A percentile compares a stretch with the other conserved stretches of the same genome.
These are phyloP conservation scores for Physeter macrocephalus DNA, from an alignment of 2,113 vertebrate species.

Conservation along the genomic window DNA sequence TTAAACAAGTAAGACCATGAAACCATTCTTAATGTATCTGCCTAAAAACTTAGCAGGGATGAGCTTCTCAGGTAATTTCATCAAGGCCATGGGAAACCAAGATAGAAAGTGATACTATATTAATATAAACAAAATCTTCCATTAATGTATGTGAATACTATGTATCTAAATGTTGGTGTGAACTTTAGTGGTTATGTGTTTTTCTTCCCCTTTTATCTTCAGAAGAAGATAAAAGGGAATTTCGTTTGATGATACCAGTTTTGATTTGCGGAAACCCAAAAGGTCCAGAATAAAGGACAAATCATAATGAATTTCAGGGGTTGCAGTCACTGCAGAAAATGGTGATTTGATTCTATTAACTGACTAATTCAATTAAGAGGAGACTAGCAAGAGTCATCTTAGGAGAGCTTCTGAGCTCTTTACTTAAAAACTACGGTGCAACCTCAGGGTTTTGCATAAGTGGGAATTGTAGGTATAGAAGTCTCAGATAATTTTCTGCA, in stretches of 20 bases:
- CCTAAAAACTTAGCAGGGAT: neutral
- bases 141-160: neutral
- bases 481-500: constrained; percentile 35
- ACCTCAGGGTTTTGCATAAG: constrained; percentile 52
- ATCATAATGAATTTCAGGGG: constrained; percentile 15
- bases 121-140: neutral
- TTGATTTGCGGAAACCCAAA: constrained; percentile 7
- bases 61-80: neutral
- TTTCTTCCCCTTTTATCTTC: constrained; percentile 2
- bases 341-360: constrained; percentile 11
- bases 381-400: constrained; percentile 6
- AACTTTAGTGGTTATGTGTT: neutral
- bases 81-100: neutral
- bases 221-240: neutral
- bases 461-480: neutral
- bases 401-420: neutral
- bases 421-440: constrained; percentile 1
- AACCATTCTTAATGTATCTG: neutral
- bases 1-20: constrained; percentile 27
- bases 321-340: neutral
- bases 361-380: constrained; percentile 47
- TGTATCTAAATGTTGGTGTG: neutral
- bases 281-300: neutral
- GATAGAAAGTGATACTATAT: neutral
- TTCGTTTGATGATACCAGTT: neutral